Percentiles rank a stretch among this genome's conserved stretches.
phyloP scores from a whole-genome alignment of 2,797 vertebrate genomes.

The Pipistrellus pygmaeus region DNA sequence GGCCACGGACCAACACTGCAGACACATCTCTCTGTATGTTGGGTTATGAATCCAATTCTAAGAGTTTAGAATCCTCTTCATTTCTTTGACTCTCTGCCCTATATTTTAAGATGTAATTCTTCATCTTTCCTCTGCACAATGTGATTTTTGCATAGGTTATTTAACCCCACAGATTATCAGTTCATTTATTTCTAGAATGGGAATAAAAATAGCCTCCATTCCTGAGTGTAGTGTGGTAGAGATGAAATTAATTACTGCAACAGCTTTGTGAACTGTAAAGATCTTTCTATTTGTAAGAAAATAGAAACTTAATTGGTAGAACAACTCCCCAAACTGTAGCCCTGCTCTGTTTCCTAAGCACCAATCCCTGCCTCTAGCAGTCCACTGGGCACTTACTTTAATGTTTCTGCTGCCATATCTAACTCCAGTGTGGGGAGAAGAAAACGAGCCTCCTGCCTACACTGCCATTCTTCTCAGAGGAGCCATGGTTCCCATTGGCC shows the following conservation, averaged over 20 bases:
- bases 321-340: background rate
- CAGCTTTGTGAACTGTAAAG: background rate
- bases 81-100: background rate
- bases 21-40: background rate
- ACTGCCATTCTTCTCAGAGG: background rate
- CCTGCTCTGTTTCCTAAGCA: background rate
- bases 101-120: background rate
- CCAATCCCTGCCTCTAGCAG: background rate
- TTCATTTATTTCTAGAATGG: background rate
- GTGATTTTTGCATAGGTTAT: background rate
- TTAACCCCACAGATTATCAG: background rate
- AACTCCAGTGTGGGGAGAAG: background rate
- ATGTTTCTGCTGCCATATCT: background rate
- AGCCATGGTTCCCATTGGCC: background rate
- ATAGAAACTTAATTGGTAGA: background rate
- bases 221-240: background rate
- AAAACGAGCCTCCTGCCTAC: background rate
- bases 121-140: background rate
- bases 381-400: background rate
- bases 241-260: background rate
- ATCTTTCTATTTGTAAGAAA: background rate
- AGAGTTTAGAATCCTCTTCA: background rate
- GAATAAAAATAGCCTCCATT: background rate
- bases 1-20: background rate
- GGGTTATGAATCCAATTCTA: background rate